Evolutionary conservation across 2,113 vertebrate genomes (phyloP).

Genomic region (Clupea harengus): DNA sequence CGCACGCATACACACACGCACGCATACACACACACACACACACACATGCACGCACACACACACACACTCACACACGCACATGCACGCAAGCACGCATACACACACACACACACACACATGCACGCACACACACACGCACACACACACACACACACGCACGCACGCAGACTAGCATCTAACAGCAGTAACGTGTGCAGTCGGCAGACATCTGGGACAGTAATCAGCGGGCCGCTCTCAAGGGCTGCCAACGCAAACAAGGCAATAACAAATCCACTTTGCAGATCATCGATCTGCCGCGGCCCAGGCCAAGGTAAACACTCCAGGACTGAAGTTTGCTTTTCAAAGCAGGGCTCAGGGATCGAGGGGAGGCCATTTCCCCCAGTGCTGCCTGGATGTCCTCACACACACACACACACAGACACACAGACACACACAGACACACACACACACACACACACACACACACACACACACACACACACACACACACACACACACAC

Average conservation of each 20-base stretch:
- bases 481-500: neutral
- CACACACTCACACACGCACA: neutral
- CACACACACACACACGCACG: neutral
- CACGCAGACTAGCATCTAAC: slow-evolving; percentile 14
- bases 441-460: slow-evolving; percentile 18
- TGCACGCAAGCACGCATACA: neutral
- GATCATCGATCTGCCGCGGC: slow-evolving; percentile 84
- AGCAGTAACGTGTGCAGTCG: slow-evolving; percentile 36
- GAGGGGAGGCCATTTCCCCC: slow-evolving; percentile 71
- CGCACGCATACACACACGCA: neutral
- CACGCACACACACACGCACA: neutral
- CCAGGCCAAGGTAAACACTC: slow-evolving; percentile 89
- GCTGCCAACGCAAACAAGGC: slow-evolving; percentile 91
- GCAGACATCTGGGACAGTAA: slow-evolving; percentile 86
- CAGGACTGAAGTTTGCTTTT: slow-evolving; percentile 87
- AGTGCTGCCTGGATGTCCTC: slow-evolving; percentile 33
- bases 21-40: neutral
- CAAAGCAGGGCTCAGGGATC: slow-evolving; percentile 79
- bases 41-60: neutral
- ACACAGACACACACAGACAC: neutral
- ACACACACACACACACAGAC: neutral
- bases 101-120: neutral
- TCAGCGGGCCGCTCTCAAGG: slow-evolving; percentile 84
- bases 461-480: neutral
- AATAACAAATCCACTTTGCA: slow-evolving; percentile 96